phyloP scores from a whole-genome alignment of 2,113 vertebrate genomes.

The Pedetes capensis region DNA sequence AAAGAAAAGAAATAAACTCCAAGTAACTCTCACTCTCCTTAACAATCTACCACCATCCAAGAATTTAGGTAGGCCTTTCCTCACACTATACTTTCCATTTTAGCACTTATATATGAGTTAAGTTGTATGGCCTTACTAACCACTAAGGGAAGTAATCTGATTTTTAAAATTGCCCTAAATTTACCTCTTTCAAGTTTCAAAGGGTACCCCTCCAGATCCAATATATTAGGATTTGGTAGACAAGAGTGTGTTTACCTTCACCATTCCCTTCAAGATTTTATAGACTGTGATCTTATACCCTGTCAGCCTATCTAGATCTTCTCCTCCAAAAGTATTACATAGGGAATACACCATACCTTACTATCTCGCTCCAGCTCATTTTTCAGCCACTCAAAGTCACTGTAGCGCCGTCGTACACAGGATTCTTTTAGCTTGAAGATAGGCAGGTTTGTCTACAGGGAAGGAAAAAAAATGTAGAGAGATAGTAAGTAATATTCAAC shows the following conservation, averaged over 20 bases:
- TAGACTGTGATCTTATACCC: not conserved
- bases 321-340: not conserved
- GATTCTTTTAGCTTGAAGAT: constrained; percentile 99
- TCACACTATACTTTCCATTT: not conserved
- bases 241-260: not conserved
- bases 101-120: not conserved
- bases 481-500: constrained; percentile 6
- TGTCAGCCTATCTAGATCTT: not conserved
- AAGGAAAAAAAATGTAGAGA: constrained; percentile 57
- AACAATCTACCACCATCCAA: not conserved
- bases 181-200: constrained; percentile 34
- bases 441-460: constrained; percentile 94
- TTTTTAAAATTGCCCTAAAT: not conserved
- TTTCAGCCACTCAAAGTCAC: constrained; percentile 99
- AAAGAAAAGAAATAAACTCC: constrained; percentile 43
- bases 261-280: constrained; percentile 2
- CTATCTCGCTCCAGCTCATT: constrained; percentile 99
- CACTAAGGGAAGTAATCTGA: not conserved
- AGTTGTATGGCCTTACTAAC: constrained; percentile 24
- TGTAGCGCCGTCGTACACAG: constrained; percentile 95
- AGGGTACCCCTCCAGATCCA: not conserved
- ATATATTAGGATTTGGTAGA: not conserved
- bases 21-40: constrained; percentile 31
- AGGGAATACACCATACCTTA: constrained; percentile 86
- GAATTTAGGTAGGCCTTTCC: constrained; percentile 24